phyloP scores from a whole-genome alignment of 2,888 invertebrate species.

The Zhuqinia jingwanae region DNA sequence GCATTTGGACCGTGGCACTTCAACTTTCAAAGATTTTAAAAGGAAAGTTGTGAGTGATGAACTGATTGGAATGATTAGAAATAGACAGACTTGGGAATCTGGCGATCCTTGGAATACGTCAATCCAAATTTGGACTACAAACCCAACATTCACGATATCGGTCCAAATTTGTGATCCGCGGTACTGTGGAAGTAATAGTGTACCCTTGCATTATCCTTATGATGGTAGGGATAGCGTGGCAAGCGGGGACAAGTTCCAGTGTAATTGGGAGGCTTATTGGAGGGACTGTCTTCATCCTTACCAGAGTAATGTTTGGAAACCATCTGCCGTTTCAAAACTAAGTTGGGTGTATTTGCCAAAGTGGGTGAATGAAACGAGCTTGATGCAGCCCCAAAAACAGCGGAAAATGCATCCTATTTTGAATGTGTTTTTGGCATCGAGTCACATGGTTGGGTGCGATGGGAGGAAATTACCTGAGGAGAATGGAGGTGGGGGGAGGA shows the following conservation, averaged over 20 bases:
- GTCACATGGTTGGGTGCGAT: background rate
- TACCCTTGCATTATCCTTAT: constrained; percentile 15
- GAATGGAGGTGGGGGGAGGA: background rate
- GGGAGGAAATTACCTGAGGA: background rate
- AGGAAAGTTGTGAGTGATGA: background rate
- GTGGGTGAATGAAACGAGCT: background rate
- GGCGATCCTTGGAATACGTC: background rate
- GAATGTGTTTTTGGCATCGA: background rate
- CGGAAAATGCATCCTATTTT: background rate
- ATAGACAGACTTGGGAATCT: background rate
- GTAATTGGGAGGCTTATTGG: constrained; percentile 22
- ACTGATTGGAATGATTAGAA: background rate
- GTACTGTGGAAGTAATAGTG: background rate
- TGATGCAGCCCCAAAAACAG: background rate
- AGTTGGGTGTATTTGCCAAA: constrained; percentile 18
- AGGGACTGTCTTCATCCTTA: constrained; percentile 25
- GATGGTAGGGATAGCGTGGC: background rate
- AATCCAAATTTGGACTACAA: background rate
- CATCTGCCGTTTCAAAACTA: too few species aligned
- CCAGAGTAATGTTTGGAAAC: too few species aligned
- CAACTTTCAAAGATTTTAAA: background rate
- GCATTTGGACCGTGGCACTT: background rate
- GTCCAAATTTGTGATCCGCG: background rate
- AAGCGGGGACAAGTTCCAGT: background rate
- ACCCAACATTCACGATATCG: background rate